Evolutionary conservation across 2,888 invertebrate genomes (phyloP).

Genomic region (Oxyscelio sp.): DNA sequence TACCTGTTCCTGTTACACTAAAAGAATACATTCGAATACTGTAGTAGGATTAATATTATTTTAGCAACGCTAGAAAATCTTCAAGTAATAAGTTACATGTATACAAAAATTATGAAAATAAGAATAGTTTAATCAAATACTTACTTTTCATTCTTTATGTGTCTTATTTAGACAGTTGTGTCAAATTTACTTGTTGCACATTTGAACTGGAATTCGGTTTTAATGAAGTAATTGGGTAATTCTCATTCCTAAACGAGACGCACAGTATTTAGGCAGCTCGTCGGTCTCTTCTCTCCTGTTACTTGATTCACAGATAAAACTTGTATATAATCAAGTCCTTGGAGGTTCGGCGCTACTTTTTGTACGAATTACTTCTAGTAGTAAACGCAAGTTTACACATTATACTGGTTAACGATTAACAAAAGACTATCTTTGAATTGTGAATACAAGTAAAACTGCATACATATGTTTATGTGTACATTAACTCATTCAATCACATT

Average conservation of each 20-base stretch:
- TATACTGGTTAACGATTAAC: constrained; percentile 7
- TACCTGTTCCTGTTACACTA: too few relatives aligned
- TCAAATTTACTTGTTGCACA: too few relatives aligned
- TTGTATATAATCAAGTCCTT: background rate
- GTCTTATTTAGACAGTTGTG: too few relatives aligned
- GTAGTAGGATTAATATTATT: too few relatives aligned
- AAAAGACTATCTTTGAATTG: constrained; percentile 17
- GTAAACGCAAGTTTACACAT: background rate
- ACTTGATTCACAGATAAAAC: background rate
- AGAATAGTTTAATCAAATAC: too few relatives aligned
- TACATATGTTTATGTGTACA: background rate
- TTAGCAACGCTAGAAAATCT: too few relatives aligned
- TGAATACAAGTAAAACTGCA: constrained; percentile 35
- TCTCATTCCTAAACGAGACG: background rate
- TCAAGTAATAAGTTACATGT: too few relatives aligned
- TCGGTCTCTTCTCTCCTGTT: background rate
- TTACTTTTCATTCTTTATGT: too few relatives aligned
- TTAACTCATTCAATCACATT: background rate
- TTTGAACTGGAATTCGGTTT: too few relatives aligned
- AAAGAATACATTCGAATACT: too few relatives aligned
- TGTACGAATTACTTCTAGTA: constrained; percentile 16
- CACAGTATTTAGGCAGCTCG: background rate
- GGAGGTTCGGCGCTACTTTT: constrained; percentile 4
- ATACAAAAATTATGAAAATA: too few relatives aligned
- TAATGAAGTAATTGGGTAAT: too few relatives aligned